Percentiles rank a stretch among this genome's conserved stretches.
Evolutionary conservation across 2,888 invertebrate genomes (phyloP).

Genomic region (Clanis bilineata): DNA sequence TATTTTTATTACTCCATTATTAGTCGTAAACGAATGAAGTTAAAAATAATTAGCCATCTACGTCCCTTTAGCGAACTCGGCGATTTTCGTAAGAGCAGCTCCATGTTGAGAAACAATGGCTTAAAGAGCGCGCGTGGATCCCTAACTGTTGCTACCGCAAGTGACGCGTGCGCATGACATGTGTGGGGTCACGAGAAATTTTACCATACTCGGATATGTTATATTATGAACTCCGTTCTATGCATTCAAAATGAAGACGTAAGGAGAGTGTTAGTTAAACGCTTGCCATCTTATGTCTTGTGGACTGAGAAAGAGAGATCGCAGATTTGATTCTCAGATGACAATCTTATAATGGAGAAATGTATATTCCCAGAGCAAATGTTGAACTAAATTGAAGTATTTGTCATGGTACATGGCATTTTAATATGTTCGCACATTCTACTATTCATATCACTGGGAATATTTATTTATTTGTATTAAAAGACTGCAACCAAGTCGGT

Average conservation of each 20-base stretch:
- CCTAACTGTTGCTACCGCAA: conserved; percentile 34
- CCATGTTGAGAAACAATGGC: neutral
- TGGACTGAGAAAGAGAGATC: neutral
- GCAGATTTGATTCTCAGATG: neutral
- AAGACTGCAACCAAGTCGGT: neutral
- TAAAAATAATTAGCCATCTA: too few relatives aligned
- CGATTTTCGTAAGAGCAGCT: neutral
- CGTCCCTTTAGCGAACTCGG: too few relatives aligned
- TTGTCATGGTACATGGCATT: too few relatives aligned
- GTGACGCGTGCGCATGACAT: conserved; percentile 31
- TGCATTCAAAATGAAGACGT: neutral
- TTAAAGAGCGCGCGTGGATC: conserved; percentile 22
- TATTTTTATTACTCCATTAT: too few relatives aligned
- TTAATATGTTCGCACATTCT: too few relatives aligned
- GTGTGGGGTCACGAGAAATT: conserved; percentile 31
- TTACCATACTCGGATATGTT: conserved; percentile 18
- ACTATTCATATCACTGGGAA: neutral
- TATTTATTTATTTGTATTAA: neutral
- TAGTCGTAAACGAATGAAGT: too few relatives aligned
- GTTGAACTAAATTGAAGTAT: too few relatives aligned
- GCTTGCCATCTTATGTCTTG: neutral
- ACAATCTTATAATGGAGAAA: too few relatives aligned
- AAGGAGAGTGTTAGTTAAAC: neutral
- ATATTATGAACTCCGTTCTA: neutral
- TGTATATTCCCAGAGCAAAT: too few relatives aligned